Conservation (phyloP, 2,888 invertebrate genomes). For the Cataglyphis rosenhaueri region DNA sequence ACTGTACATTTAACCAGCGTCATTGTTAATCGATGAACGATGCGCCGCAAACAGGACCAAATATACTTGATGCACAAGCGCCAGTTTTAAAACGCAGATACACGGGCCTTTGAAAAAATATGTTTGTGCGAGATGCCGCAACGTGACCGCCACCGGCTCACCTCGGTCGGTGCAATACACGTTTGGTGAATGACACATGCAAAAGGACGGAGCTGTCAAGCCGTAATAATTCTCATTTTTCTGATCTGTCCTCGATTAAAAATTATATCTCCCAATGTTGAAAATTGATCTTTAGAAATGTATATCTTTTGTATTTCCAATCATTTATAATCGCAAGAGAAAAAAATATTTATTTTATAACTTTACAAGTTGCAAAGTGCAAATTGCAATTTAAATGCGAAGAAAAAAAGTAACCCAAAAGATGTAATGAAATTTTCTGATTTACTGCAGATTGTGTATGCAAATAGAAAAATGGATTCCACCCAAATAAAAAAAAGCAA, state of each 20-base stretch:
- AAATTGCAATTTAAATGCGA: not conserved
- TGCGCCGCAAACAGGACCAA: conserved; percentile 15
- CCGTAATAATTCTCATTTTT: not conserved
- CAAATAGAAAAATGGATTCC: not conserved
- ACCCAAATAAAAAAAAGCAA: not conserved
- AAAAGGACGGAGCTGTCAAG: not conserved
- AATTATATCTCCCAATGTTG: not conserved
- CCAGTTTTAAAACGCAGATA: not conserved
- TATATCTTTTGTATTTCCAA: not conserved
- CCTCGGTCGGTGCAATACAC: conserved; percentile 4
- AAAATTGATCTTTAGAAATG: not conserved
- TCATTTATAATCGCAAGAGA: not conserved
- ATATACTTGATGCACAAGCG: not conserved
- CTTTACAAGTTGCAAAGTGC: not conserved
- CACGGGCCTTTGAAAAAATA: conserved; percentile 7
- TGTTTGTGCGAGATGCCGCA: conserved; percentile 35
- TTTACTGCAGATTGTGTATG: not conserved
- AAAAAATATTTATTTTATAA: not conserved
- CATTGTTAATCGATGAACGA: conserved; percentile 32
- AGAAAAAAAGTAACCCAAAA: not conserved
- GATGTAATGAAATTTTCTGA: not conserved
- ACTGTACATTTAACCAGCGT: conserved; percentile 18
- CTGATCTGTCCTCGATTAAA: not conserved
- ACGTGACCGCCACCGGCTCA: conserved; percentile 44
- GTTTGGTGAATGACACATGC: conserved; percentile 11